phyloP scores from a whole-genome alignment of 2,797 vertebrate species.

The Esox lucius region DNA sequence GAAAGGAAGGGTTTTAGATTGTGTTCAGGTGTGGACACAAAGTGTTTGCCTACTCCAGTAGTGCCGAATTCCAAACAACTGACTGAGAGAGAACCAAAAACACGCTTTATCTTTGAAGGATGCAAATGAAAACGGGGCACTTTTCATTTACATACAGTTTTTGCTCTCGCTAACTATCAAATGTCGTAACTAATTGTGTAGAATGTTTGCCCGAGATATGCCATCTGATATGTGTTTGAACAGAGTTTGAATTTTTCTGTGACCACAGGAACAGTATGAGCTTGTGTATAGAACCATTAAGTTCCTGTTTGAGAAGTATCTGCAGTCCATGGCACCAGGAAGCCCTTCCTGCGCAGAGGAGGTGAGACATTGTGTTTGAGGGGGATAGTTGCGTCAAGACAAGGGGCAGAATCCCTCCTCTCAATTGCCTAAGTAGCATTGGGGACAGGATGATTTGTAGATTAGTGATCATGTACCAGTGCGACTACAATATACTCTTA shows the following conservation, averaged over 20 bases:
- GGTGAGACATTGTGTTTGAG: slow-evolving; percentile 50
- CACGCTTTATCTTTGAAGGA: too few relatives aligned
- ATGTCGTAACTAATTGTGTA: slow-evolving; percentile 9
- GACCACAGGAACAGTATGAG: slow-evolving; percentile 90
- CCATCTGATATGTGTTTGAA: slow-evolving; percentile 28
- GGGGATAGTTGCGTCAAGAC: not conserved
- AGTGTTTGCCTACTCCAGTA: too few relatives aligned
- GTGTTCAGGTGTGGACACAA: too few relatives aligned
- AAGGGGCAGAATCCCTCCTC: slow-evolving; percentile 1
- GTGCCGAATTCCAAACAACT: too few relatives aligned
- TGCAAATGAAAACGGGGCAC: too few relatives aligned
- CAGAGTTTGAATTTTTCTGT: slow-evolving; percentile 41
- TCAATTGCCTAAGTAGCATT: not conserved
- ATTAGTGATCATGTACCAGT: not conserved
- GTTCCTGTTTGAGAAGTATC: slow-evolving; percentile 83
- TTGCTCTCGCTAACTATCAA: slow-evolving; percentile 9
- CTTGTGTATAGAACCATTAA: slow-evolving; percentile 86
- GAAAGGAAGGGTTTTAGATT: too few relatives aligned
- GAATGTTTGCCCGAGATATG: not conserved
- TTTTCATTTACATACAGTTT: slow-evolving; percentile 21
- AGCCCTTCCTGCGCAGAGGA: slow-evolving; percentile 26
- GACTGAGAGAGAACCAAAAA: too few relatives aligned
- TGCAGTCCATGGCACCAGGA: slow-evolving; percentile 68
- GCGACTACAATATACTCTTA: not conserved
- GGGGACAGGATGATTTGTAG: not conserved